phyloP scores from a whole-genome alignment of 2,797 vertebrate genomes.

The Danio aesculapii region DNA sequence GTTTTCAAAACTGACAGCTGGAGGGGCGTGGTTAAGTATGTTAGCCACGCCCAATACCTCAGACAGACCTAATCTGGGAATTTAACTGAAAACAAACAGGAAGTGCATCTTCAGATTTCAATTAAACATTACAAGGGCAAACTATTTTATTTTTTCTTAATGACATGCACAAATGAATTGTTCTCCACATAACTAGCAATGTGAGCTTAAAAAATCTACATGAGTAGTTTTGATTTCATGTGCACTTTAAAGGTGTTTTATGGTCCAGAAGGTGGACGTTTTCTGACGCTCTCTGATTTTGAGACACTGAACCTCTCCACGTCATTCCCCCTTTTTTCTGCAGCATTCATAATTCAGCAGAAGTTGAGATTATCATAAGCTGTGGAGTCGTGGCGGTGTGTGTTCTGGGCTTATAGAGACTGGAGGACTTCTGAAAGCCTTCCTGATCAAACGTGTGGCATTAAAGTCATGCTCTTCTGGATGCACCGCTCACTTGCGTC shows the following conservation, averaged over 20 bases:
- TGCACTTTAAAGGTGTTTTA: not conserved
- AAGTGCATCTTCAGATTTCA: no score
- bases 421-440: slow-evolving; percentile 26
- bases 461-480: slow-evolving; percentile 9
- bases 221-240: no score
- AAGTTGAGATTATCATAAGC: slow-evolving; percentile 44
- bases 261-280: not conserved
- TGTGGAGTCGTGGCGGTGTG: slow-evolving; percentile 31
- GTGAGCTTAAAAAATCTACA: no score
- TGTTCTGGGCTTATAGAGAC: slow-evolving; percentile 20
- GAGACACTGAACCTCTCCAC: slow-evolving; percentile 4
- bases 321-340: not conserved
- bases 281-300: not conserved
- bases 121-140: no score
- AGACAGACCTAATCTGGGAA: no score
- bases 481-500: slow-evolving; percentile 14
- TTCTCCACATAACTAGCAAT: no score
- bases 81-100: no score
- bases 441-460: slow-evolving; percentile 46
- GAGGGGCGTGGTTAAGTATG: no score
- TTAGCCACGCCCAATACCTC: no score
- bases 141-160: no score
- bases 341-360: slow-evolving; percentile 55
- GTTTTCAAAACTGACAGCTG: no score
- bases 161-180: no score